Conservation (phyloP, 2,888 invertebrate genomes). For the Noctua fimbriata region DNA sequence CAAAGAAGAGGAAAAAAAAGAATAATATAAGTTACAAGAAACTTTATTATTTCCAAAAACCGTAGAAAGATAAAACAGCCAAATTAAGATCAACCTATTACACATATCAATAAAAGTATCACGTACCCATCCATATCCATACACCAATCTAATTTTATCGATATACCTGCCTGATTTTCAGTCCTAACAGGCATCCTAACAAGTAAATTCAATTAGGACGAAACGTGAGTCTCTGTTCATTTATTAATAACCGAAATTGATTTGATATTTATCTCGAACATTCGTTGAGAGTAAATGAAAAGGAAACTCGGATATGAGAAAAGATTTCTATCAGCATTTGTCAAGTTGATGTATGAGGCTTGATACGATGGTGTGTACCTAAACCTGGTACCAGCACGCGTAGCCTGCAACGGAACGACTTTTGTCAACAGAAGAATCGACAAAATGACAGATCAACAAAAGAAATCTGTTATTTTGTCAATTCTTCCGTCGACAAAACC, state of each 20-base stretch:
- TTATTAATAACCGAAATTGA: conserved; percentile 37
- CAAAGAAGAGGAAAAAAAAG: too few species aligned
- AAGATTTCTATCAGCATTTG: conserved; percentile 7
- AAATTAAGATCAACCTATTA: background rate
- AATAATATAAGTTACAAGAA: too few species aligned
- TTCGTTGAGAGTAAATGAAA: conserved; percentile 31
- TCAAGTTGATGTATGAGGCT: background rate
- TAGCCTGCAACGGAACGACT: too few species aligned
- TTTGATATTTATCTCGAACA: conserved; percentile 41
- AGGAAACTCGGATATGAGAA: background rate
- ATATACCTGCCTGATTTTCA: conserved; percentile 11
- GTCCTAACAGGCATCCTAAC: conserved; percentile 23
- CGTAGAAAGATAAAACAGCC: too few species aligned
- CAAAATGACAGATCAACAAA: too few species aligned
- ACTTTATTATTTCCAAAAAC: too few species aligned
- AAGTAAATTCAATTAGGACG: conserved; percentile 45
- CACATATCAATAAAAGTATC: conserved; percentile 11
- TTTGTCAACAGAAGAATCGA: too few species aligned
- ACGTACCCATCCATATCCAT: background rate
- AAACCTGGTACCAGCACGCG: too few species aligned
- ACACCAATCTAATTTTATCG: background rate
- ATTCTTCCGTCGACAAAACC: too few species aligned
- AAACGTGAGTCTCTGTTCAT: conserved; percentile 37
- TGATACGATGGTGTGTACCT: background rate
- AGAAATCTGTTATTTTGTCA: too few species aligned